These are phyloP conservation scores for Keiferia lycopersicella DNA, from an alignment of 2,888 invertebrate genomes.

Conservation along the genomic window DNA sequence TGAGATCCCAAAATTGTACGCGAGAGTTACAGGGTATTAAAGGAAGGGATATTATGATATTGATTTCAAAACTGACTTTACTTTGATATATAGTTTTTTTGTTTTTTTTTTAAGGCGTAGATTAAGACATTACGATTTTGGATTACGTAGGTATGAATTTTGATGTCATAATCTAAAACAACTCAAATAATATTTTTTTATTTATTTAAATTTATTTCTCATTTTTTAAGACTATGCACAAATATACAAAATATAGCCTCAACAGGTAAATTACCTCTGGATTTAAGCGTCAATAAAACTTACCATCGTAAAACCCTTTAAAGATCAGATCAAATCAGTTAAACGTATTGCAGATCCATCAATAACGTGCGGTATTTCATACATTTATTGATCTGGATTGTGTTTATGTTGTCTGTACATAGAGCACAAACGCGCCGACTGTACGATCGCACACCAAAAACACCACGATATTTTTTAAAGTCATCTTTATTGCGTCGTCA, in stretches of 20 bases:
- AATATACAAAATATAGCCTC: background rate
- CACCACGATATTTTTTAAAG: background rate
- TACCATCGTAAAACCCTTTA: conserved; percentile 3
- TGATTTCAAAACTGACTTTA: too few species aligned
- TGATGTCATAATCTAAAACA: too few species aligned
- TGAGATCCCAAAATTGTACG: too few species aligned
- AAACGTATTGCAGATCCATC: background rate
- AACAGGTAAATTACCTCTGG: background rate
- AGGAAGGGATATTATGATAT: too few species aligned
- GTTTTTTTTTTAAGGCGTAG: too few species aligned
- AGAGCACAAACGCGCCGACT: conserved; percentile 57
- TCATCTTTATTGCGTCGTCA: background rate
- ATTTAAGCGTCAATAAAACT: background rate
- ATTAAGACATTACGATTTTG: too few species aligned
- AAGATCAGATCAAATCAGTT: conserved; percentile 4
- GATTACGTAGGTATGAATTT: too few species aligned
- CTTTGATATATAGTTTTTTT: too few species aligned
- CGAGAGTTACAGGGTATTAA: too few species aligned
- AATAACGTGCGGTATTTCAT: conserved; percentile 16
- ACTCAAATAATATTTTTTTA: too few species aligned
- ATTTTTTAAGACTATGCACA: too few species aligned
- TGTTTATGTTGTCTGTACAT: conserved; percentile 45
- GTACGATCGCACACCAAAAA: conserved; percentile 26
- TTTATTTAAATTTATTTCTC: too few species aligned
- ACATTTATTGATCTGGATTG: conserved; percentile 44